Conservation (phyloP, 2,113 vertebrate genomes). For the Protobothrops flavoviridis region DNA sequence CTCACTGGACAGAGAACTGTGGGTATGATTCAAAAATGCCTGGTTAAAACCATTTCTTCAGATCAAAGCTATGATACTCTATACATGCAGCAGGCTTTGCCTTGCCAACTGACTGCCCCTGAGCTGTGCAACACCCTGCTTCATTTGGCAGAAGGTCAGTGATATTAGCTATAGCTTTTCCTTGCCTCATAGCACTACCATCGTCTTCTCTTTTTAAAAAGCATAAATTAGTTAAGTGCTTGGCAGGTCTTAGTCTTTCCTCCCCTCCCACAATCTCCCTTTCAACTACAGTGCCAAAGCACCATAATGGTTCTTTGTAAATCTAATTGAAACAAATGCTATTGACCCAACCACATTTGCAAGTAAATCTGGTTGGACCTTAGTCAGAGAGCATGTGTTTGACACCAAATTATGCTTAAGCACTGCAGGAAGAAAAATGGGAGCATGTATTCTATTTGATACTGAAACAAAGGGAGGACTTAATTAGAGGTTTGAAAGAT, state of each 20-base stretch:
- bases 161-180: constrained; percentile 17
- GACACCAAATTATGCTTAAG: constrained; percentile 64
- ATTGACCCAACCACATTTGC: constrained; percentile 62
- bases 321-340: constrained; percentile 72
- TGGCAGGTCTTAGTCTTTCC: constrained; percentile 22
- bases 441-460: constrained; percentile 50
- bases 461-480: constrained; percentile 60
- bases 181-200: background rate
- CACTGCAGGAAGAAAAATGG: constrained; percentile 61
- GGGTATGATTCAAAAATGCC: background rate
- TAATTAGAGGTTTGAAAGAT: constrained; percentile 69
- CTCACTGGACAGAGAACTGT: constrained; percentile 7
- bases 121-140: constrained; percentile 29
- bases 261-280: constrained; percentile 12
- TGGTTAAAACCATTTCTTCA: constrained; percentile 13
- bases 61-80: background rate
- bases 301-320: constrained; percentile 64
- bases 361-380: constrained; percentile 66
- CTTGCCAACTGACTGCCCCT: constrained; percentile 44
- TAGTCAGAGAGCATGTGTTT: constrained; percentile 58
- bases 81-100: constrained; percentile 17
- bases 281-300: constrained; percentile 50
- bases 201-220: constrained; percentile 1
- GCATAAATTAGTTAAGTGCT: constrained; percentile 57
- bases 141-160: constrained; percentile 25